Evolutionary conservation across 2,113 vertebrate genomes (phyloP).

Genomic region (Lasiurus borealis): DNA sequence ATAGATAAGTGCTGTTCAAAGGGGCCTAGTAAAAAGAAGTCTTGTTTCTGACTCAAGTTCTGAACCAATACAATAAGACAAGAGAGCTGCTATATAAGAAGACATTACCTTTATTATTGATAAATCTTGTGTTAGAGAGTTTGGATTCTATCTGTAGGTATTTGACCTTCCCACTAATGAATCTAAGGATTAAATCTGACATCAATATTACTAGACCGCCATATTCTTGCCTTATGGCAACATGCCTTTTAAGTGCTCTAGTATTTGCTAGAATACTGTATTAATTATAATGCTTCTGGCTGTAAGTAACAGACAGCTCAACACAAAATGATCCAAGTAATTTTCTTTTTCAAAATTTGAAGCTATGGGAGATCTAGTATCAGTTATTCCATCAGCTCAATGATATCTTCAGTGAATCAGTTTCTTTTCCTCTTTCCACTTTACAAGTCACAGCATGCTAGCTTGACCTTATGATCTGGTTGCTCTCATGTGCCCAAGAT

Average conservation of each 20-base stretch:
- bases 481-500: neutral
- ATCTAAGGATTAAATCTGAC: constrained; percentile 12
- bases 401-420: neutral
- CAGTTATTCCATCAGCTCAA: neutral
- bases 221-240: neutral
- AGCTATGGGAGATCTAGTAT: neutral
- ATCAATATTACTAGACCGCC: neutral
- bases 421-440: constrained; percentile 48
- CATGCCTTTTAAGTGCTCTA: constrained; percentile 1
- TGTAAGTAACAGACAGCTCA: neutral
- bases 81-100: neutral
- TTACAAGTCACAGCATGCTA: constrained; percentile 22
- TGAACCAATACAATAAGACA: constrained; percentile 4
- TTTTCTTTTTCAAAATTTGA: constrained; percentile 17
- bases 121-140: neutral
- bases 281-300: constrained; percentile 17
- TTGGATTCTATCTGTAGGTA: neutral
- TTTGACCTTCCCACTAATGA: neutral
- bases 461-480: neutral
- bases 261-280: neutral
- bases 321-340: constrained; percentile 32
- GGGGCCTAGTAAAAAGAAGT: constrained; percentile 44
- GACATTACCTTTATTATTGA: neutral
- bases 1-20: constrained; percentile 4
- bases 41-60: constrained; percentile 22